Conservation (phyloP, 1,140 invertebrate species). For the Choristoneura fumiferana region DNA sequence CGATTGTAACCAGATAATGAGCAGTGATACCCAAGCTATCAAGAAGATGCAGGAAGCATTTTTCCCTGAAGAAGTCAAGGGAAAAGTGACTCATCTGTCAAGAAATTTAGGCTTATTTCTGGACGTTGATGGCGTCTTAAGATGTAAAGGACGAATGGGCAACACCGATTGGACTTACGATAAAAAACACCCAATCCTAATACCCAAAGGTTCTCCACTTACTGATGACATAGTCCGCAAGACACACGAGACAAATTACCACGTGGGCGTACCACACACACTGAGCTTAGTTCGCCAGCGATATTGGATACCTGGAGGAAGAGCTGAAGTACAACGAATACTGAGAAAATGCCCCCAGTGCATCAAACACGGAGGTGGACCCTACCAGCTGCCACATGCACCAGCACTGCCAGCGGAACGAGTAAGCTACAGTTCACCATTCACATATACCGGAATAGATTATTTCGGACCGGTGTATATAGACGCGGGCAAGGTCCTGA, state of each 20-base stretch:
- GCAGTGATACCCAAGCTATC: neutral
- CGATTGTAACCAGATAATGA: neutral
- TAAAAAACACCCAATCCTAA: conserved; percentile 15
- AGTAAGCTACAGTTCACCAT: conserved; percentile 13
- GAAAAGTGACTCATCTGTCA: neutral
- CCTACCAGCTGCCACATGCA: conserved; percentile 16
- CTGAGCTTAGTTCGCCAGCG: neutral
- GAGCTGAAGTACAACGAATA: conserved; percentile 7
- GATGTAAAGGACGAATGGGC: conserved; percentile 11
- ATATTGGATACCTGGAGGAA: conserved; percentile 22
- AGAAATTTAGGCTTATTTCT: conserved; percentile 8
- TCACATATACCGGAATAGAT: conserved; percentile 18
- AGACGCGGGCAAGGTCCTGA: neutral
- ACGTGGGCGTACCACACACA: conserved; percentile 21
- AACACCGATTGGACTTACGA: conserved; percentile 7
- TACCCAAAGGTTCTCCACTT: conserved; percentile 19
- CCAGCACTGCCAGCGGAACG: conserved; percentile 16
- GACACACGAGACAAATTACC: conserved; percentile 19
- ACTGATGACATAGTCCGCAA: conserved; percentile 13
- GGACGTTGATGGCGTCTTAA: conserved; percentile 3
- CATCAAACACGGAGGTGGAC: conserved; percentile 19
- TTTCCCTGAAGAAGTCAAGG: conserved; percentile 7
- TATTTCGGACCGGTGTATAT: conserved; percentile 2
- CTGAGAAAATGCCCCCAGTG: conserved; percentile 16
- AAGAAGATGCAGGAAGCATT: conserved; percentile 14